phyloP scores from a whole-genome alignment of 2,797 vertebrate species.

The Stomatorhinus walkeri region DNA sequence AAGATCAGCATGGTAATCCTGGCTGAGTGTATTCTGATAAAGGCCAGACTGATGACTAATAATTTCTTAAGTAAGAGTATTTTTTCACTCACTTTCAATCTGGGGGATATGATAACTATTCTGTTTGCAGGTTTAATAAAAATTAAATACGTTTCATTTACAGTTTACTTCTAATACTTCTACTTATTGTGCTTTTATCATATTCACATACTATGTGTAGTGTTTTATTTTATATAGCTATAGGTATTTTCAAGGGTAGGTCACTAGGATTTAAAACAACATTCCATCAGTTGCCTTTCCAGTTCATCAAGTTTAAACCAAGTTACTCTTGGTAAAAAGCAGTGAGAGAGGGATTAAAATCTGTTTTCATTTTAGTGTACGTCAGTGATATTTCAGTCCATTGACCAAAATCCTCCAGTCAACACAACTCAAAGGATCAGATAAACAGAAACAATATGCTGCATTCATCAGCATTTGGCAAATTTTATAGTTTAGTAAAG shows the following conservation, averaged over 20 bases:
- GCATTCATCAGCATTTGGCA: not conserved
- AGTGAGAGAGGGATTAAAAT: not conserved
- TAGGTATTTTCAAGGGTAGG: not conserved
- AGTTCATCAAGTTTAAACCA: not conserved
- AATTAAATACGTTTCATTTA: not conserved
- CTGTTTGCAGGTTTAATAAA: not conserved
- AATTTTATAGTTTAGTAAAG: not conserved
- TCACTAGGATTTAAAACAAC: not conserved
- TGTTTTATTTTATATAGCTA: not conserved
- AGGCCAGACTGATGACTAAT: not conserved
- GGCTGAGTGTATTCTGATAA: not conserved
- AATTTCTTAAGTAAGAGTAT: not conserved
- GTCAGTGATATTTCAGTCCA: not conserved
- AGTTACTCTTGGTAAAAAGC: not conserved
- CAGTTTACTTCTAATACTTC: not conserved
- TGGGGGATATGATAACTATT: not conserved
- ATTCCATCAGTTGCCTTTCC: not conserved
- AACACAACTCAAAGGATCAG: not conserved
- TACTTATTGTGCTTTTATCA: not conserved
- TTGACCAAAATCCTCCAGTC: not conserved
- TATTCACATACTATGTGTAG: not conserved
- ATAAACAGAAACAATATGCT: not conserved
- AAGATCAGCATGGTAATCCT: not conserved
- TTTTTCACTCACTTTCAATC: not conserved
- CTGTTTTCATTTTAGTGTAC: not conserved